Percentiles rank a stretch among this genome's conserved stretches.
phyloP scores from a whole-genome alignment of 2,113 vertebrate genomes.

The Sinosuthora webbiana region DNA sequence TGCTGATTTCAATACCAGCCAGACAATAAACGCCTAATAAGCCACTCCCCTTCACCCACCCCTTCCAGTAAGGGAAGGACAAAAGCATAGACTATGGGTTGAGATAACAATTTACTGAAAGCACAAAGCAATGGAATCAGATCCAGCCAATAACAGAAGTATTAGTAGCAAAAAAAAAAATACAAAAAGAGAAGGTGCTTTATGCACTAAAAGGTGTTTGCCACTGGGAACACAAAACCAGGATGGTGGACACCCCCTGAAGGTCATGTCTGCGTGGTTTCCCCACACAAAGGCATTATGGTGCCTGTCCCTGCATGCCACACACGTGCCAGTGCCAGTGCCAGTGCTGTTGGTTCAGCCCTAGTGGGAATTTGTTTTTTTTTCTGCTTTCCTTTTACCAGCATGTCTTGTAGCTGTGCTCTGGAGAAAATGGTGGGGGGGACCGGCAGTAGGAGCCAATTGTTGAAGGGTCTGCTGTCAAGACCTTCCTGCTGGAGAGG shows the following conservation, averaged over 20 bases:
- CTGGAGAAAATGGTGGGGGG: not conserved
- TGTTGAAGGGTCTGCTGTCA: too few species aligned
- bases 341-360: not conserved
- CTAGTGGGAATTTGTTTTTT: rapidly evolving
- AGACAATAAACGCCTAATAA: not conserved
- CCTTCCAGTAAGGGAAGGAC: not conserved
- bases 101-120: not conserved
- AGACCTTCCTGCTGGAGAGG: not conserved
- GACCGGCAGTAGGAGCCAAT: too few species aligned
- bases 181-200: not conserved
- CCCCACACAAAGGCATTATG: not conserved
- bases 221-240: not conserved
- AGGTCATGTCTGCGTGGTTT: rapidly evolving
- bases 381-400: not conserved
- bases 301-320: rapidly evolving
- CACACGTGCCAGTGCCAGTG: rapidly evolving
- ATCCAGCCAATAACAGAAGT: not conserved
- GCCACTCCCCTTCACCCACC: not conserved
- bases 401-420: too few species aligned
- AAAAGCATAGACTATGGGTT: not conserved
- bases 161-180: not conserved
- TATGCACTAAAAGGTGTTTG: not conserved
- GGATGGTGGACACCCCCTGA: too few species aligned
- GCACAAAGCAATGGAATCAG: not conserved
- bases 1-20: not conserved